phyloP scores from a whole-genome alignment of 2,888 invertebrate genomes.

The Sminthurides aquaticus region DNA sequence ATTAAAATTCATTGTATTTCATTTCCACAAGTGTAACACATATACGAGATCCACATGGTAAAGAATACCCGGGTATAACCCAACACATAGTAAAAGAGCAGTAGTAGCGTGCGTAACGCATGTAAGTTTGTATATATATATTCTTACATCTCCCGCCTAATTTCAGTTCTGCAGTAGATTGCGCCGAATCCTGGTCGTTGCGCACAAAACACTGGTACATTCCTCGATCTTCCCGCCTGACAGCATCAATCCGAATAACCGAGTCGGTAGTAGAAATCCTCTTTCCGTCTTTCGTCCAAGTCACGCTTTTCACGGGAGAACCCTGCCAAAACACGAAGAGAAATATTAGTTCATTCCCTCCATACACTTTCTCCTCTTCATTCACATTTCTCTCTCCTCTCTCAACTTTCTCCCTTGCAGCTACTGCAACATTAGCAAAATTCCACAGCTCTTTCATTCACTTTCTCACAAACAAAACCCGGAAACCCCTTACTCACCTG shows the following conservation, averaged over 20 bases:
- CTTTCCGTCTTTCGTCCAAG: slow-evolving; percentile 88
- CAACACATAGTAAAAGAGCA: not conserved
- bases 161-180: slow-evolving; percentile 84
- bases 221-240: slow-evolving; percentile 88
- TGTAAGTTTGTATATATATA: not conserved
- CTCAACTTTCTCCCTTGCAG: not conserved
- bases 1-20: too few relatives aligned
- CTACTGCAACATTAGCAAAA: too few relatives aligned
- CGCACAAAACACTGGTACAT: slow-evolving; percentile 95
- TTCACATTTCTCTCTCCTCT: slow-evolving; percentile 1
- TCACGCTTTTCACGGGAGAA: slow-evolving; percentile 82
- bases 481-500: slow-evolving; percentile 22
- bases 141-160: slow-evolving; percentile 77
- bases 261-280: slow-evolving; percentile 72
- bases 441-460: not conserved
- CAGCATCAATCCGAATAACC: slow-evolving; percentile 75
- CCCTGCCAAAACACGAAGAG: slow-evolving; percentile 51
- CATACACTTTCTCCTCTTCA: not conserved
- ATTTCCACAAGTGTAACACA: too few relatives aligned
- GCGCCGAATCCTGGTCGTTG: slow-evolving; percentile 78
- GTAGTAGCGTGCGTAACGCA: not conserved
- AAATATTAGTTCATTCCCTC: slow-evolving; percentile 1
- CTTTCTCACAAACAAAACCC: not conserved
- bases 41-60: too few relatives aligned
- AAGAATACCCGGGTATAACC: not conserved